A percentile compares a stretch with the other conserved stretches of the same genome.
These are phyloP conservation scores for Chrysopa pallens DNA, from an alignment of 1,140 invertebrate genomes.

Conservation along the genomic window DNA sequence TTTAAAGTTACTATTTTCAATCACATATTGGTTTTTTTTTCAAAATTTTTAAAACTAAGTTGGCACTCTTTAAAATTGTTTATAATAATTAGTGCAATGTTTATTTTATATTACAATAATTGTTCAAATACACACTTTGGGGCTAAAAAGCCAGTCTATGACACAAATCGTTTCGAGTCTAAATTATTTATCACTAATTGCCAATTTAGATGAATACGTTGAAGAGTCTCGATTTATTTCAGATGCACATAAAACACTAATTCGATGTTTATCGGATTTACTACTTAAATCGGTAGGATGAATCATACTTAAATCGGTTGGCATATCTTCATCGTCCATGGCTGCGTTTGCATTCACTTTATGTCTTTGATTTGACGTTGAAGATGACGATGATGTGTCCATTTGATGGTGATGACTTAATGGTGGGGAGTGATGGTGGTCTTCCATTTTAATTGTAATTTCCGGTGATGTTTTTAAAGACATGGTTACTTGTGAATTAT, in stretches of 20 bases:
- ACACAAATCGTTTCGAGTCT: no score
- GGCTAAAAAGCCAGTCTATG: no score
- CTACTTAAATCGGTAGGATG: conserved; percentile 17
- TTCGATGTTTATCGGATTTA: conserved; percentile 1
- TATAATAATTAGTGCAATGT: no score
- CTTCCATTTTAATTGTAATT: conserved; percentile 1
- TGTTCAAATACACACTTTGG: no score
- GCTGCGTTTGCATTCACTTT: conserved; percentile 11
- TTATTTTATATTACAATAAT: no score
- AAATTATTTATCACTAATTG: no score
- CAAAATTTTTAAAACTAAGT: no score
- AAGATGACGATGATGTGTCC: conserved; percentile 14
- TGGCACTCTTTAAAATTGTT: no score
- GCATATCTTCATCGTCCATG: conserved; percentile 25
- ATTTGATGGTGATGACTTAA: conserved; percentile 11
- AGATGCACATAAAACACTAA: background rate
- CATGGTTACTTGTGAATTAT: conserved; percentile 1
- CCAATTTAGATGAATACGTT: no score
- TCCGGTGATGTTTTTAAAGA: background rate
- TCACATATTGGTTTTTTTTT: no score
- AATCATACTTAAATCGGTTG: conserved; percentile 30
- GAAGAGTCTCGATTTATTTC: background rate
- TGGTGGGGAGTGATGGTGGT: background rate
- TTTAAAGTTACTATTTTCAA: no score
- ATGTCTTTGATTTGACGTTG: conserved; percentile 1